Evolutionary conservation across 2,113 vertebrate species (phyloP).

Genomic region (Hyaena hyaena): DNA sequence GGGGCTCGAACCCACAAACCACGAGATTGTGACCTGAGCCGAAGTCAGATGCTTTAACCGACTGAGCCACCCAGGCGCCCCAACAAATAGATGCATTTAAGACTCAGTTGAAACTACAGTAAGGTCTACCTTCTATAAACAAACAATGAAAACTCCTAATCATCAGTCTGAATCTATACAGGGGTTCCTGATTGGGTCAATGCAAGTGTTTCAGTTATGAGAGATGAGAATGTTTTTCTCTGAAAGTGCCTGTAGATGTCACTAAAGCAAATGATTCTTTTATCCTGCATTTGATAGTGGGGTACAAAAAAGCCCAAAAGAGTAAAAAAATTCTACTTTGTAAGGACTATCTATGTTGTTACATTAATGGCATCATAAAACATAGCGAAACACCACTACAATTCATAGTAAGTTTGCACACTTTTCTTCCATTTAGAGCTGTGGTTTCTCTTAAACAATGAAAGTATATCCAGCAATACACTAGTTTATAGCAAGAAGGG

Average conservation of each 20-base stretch:
- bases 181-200: background rate
- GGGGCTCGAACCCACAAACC: too few relatives aligned
- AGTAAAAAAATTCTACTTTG: background rate
- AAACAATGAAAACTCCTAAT: background rate
- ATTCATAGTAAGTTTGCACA: background rate
- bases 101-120: background rate
- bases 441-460: background rate
- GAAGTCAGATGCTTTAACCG: too few relatives aligned
- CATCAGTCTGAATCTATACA: background rate
- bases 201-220: background rate
- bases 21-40: too few relatives aligned
- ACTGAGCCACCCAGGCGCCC: too few relatives aligned
- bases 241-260: slow-evolving; percentile 72
- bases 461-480: background rate
- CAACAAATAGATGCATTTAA: background rate
- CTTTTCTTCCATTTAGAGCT: background rate
- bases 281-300: background rate
- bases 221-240: slow-evolving; percentile 56
- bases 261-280: slow-evolving; percentile 67
- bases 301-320: background rate
- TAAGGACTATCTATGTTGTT: background rate
- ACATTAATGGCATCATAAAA: background rate
- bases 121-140: background rate
- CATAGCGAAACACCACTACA: background rate
- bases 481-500: background rate